Evolutionary conservation across 2,888 invertebrate species (phyloP), one percentile per base, ranked within the genome.

Genomic region (Drosophila mimica): DNA sequence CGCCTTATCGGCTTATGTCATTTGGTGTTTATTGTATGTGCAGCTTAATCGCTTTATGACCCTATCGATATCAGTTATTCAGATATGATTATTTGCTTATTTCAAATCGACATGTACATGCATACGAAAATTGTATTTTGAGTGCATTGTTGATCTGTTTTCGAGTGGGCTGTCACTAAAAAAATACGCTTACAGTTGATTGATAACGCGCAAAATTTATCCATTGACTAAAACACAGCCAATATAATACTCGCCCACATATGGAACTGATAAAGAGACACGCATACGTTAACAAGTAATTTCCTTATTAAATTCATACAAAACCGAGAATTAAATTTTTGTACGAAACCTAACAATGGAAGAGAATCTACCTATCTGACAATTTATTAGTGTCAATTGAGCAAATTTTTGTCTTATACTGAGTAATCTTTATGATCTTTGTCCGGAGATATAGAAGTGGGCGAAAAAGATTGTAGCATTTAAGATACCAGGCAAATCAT

Each of bases 321-420:
- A 48, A 40, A 53, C n/a, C 49, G n/a, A 17, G 31, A 64, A 58
- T 34, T 54, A 69, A 74, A 77, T 56, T 53, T 62, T 59, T 53
- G 51, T 54, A n/a, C 31, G 17, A 33, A 48, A 53, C 11, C 43
- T 38, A 38, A 65, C 49, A 53, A 31, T 54, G 8, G 43, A 30
- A 30, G 15, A 62, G 66, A 66, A 53, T 60, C 33, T 76, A 76
- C 54, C 71, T 85, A 72, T 67, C 51, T 59, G 54, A 51, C 62
- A 75, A 70, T 78, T 89, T 89, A 84, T 89, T 76, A 69, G 66
- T 53, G 51, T n/a, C 89, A 85, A 85, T 89, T 89, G 88, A 87
- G 85, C 62, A 52, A 58, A 79, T 60, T 74, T 88, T 82, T 76
- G 74, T 78, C 76, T 77, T 68, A 87, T 73, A 73, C 76, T 77